phyloP scores from a whole-genome alignment of 2,113 vertebrate species.

The Grammomys surdaster region DNA sequence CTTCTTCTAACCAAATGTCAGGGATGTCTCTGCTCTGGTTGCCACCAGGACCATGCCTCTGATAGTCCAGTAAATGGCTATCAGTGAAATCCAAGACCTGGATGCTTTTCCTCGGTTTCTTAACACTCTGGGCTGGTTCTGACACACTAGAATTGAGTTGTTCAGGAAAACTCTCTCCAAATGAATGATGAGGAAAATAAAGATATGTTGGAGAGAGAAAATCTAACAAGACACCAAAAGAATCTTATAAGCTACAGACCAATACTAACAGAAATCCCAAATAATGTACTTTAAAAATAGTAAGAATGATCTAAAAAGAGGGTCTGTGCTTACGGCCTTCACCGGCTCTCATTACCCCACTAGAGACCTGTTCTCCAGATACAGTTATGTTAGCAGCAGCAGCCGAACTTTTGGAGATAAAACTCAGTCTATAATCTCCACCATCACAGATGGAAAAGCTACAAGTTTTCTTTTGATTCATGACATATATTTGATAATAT shows the following conservation, averaged over 20 bases:
- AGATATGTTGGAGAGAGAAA: not conserved
- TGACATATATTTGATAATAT: not conserved
- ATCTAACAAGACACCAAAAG: not conserved
- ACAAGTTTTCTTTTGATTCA: not conserved
- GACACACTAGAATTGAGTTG: not conserved
- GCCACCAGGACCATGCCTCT: not conserved
- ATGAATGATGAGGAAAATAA: not conserved
- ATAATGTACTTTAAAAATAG: not conserved
- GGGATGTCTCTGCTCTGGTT: not conserved
- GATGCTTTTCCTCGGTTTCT: not conserved
- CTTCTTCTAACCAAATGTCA: not conserved
- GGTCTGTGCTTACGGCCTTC: not conserved
- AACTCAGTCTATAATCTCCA: not conserved
- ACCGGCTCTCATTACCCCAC: too few species aligned
- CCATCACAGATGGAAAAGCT: not conserved
- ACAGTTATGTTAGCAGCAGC: not conserved
- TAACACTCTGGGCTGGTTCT: not conserved
- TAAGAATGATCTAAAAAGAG: not conserved
- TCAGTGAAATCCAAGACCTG: not conserved
- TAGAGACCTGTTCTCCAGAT: not conserved
- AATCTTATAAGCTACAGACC: not conserved
- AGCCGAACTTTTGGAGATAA: not conserved
- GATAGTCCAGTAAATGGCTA: not conserved
- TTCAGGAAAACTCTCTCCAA: not conserved
- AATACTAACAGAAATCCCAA: not conserved